Evolutionary conservation across 2,113 vertebrate genomes (phyloP), one percentile per base, ranked within the genome.

Genomic region (Xenopus tropicalis): DNA sequence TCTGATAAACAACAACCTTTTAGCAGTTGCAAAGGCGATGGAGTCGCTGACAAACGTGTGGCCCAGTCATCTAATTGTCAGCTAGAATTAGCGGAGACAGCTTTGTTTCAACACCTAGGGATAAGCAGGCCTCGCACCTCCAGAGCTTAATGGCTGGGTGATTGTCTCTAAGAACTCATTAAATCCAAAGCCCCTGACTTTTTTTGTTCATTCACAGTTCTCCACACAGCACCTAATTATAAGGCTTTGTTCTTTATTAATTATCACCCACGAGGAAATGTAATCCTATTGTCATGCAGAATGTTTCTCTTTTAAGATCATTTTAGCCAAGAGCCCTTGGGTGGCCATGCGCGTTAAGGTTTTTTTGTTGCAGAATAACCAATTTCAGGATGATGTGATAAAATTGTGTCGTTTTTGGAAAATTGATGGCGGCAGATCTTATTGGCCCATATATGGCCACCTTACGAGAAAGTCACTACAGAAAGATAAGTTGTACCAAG

Each of bases 181-280:
- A 66, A 19, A 58, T 37, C 17, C 42, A 16, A 74, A 66, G 46
- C 66, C 54, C 66, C 16, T 51, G 64, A 59, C 52, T 46, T 46
- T 74, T n/a, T 37, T 21, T 56, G 70, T n/a, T 20, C 4, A 16
- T 48, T 42, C 29, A 24, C 42, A 25, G 46, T 21, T 59, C 22
- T 22, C 19, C 4, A 14, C 44, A 52, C 22, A 25, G 12, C 13
- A 54, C 21, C 72, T 67, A 37, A 7, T 66, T 66, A n/a, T 66
- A 22, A 59, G n/a, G 29, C 54, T 66, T 74, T 74, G 71, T 74
- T 48, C 29, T 9, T 20, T 37, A 24, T 66, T 66, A 74, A 74
- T 67, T 59, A 67, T 8, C 51, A n/a, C 46, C 20, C 24, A 64
- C 16, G 14, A 19, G 52, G 42, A 11, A 43, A 52, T 59, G 56